Evolutionary conservation across 2,888 invertebrate species (phyloP), one percentile per base, ranked within the genome.

Genomic region (Plebejus argus): DNA sequence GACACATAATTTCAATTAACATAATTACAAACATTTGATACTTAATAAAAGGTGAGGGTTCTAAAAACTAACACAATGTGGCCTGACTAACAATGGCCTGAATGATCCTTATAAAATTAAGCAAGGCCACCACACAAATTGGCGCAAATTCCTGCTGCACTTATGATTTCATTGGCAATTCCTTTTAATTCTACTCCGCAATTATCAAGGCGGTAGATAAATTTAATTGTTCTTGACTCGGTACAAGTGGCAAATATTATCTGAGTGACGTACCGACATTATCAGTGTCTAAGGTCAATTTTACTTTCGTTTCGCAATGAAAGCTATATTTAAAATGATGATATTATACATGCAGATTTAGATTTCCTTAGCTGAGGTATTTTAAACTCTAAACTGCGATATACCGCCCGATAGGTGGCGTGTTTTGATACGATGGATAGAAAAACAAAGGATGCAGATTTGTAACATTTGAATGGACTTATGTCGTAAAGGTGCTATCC

Each of bases 131-230:
- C 28, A 28, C 61, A 61, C 66, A 66, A 66, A 66, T 6, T 28
- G 15, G 66, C 66, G 23, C 39, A 15, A 45, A 72, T 72, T 72
- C 72, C 45, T 72, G 39, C 5, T 28, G 53, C 74, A 74, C 74
- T 28, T 49, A 53, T 45, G 18, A 74, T 20, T 74, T 74, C 49
- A 53, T 33, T 49, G 53, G 23, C 74, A 72, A 72, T 39, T 72
- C 72, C 72, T 45, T 49, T 53, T 39, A 35, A 71, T 39, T 53
- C 49, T 53, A 74, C 53, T 74, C 74, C 6, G 53, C 74, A 49
- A 39, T 72, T 49, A 53, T 74, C 74, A 53, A 15, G 45, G 23
- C 74, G 49, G 74, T 74, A 49, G 74, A 74, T 74, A 74, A 74
- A 20, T 72, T 72, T 18, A 49, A 74, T 74, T 49, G 49, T 74